These are phyloP conservation scores for Steatocranus sp. DNA, from an alignment of 2,797 vertebrate species.

Conservation along the genomic window DNA sequence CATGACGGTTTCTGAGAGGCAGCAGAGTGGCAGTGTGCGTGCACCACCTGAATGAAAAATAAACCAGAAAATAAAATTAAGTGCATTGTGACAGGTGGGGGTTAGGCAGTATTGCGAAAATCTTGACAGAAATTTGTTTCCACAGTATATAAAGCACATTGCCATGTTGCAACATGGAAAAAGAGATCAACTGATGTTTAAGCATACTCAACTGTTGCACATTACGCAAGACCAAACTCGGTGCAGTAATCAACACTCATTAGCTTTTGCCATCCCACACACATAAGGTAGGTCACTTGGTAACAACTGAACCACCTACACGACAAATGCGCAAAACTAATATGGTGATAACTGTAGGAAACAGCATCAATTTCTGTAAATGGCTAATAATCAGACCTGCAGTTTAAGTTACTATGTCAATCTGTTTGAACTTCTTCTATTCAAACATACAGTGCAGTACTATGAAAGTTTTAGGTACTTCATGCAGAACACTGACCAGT, in stretches of 20 bases:
- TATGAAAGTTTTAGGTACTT: background rate
- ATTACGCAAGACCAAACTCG: background rate
- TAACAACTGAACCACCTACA: background rate
- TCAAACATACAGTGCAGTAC: background rate
- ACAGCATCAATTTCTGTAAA: background rate
- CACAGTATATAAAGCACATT: background rate
- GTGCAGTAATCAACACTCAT: background rate
- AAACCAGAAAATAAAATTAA: conserved; percentile 39
- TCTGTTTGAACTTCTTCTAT: background rate
- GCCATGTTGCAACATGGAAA: background rate
- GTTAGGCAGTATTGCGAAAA: background rate
- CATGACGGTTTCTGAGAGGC: conserved; percentile 69
- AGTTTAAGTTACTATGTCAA: background rate
- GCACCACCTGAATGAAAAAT: conserved; percentile 58
- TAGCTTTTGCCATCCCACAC: background rate
- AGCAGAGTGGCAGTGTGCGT: conserved; percentile 52
- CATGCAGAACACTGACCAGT: background rate
- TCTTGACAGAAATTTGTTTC: background rate
- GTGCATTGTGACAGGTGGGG: background rate
- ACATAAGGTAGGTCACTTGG: background rate
- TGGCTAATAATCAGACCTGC: background rate
- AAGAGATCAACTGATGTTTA: background rate
- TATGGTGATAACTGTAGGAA: background rate
- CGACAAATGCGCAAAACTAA: background rate
- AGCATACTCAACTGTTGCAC: background rate